Evolutionary conservation across 2,797 vertebrate genomes (phyloP).

Genomic region (Amblyopsis hoosieri): DNA sequence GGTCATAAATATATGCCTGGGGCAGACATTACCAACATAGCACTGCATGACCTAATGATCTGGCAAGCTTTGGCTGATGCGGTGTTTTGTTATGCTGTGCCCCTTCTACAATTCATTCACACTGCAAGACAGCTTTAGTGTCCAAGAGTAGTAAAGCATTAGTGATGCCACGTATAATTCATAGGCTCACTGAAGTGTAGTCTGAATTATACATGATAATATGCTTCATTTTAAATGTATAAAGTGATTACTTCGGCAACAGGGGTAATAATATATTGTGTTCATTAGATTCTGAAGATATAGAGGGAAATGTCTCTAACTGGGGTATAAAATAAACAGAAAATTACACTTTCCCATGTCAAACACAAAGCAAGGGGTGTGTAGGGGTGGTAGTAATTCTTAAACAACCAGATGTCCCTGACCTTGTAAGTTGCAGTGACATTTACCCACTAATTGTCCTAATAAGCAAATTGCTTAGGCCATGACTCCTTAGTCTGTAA

Average conservation of each 20-base stretch:
- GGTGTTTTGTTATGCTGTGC: conserved; percentile 60
- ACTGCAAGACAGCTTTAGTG: conserved; percentile 43
- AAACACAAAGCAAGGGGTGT: neutral
- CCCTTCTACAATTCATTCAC: conserved; percentile 65
- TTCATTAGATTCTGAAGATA: too few relatives aligned
- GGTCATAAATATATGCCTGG: conserved; percentile 77
- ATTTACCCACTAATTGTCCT: conserved; percentile 50
- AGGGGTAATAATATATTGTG: too few relatives aligned
- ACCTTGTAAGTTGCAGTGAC: conserved; percentile 38
- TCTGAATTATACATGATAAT: neutral
- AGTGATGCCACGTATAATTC: conserved; percentile 20
- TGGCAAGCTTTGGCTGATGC: conserved; percentile 54
- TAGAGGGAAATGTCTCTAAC: neutral
- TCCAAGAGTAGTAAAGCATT: conserved; percentile 20
- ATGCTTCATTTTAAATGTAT: too few relatives aligned
- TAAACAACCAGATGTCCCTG: conserved; percentile 46
- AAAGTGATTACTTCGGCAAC: too few relatives aligned
- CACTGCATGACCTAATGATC: conserved; percentile 74
- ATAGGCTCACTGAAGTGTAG: neutral
- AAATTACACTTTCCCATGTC: neutral
- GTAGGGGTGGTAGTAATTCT: conserved; percentile 4
- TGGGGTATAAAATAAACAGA: neutral
- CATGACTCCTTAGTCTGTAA: conserved; percentile 48
- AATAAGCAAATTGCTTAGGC: conserved; percentile 48
- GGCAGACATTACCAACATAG: conserved; percentile 79